phyloP scores from a whole-genome alignment of 1,140 invertebrate genomes.

The Drosophila suzukii region DNA sequence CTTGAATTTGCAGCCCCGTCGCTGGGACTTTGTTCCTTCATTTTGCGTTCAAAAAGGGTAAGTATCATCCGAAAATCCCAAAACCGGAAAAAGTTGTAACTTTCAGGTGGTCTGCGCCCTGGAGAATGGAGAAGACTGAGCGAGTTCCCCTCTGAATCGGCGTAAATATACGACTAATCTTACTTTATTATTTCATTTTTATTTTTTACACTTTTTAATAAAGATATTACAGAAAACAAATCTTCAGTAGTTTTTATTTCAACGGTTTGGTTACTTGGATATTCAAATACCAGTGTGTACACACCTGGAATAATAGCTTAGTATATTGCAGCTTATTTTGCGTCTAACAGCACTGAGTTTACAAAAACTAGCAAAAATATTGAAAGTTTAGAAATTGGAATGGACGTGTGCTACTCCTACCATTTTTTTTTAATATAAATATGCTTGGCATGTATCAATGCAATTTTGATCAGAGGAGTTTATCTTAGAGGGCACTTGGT shows the following conservation, averaged over 20 bases:
- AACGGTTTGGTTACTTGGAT: not conserved
- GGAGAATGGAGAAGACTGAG: not conserved
- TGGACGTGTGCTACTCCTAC: too few relatives aligned
- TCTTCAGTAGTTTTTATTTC: not conserved
- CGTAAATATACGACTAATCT: not conserved
- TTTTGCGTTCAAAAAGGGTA: constrained; percentile 35
- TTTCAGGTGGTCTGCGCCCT: constrained; percentile 33
- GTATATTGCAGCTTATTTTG: not conserved
- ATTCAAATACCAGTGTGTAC: not conserved
- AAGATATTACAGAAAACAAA: not conserved
- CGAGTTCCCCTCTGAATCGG: not conserved
- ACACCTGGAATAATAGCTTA: not conserved
- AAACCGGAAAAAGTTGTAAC: constrained; percentile 40
- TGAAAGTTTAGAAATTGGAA: not conserved
- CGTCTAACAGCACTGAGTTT: not conserved
- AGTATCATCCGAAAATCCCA: constrained; percentile 37
- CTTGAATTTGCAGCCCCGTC: constrained; percentile 14
- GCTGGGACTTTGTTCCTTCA: constrained; percentile 8
- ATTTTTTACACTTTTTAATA: constrained; percentile 12
- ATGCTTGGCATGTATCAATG: too few relatives aligned
- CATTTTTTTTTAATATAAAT: too few relatives aligned
- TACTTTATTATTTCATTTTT: not conserved
- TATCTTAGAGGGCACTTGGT: too few relatives aligned
- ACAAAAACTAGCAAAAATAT: not conserved
- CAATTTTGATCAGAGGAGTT: too few relatives aligned